These are phyloP conservation scores for Cyanoramphus novaezelandiae DNA, from an alignment of 2,113 vertebrate species.

Conservation along the genomic window DNA sequence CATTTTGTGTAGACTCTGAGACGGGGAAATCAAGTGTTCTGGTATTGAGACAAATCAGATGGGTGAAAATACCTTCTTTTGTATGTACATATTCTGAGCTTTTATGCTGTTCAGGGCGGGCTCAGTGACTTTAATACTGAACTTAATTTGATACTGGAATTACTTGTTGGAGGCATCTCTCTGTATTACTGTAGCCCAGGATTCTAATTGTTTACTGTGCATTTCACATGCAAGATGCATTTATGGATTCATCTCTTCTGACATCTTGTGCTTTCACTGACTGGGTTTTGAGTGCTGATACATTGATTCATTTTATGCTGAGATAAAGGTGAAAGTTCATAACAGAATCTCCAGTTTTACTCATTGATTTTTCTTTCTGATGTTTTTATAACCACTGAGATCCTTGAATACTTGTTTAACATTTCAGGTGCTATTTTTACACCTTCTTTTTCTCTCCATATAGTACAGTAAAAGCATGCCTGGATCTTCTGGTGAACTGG, in stretches of 20 bases:
- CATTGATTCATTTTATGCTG: background rate
- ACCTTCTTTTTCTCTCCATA: background rate
- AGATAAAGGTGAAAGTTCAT: background rate
- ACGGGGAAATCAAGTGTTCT: background rate
- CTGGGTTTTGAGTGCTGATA: background rate
- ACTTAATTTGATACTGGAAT: background rate
- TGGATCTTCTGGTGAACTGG: slow-evolving; percentile 91
- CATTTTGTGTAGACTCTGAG: background rate
- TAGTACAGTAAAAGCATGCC: slow-evolving; percentile 91
- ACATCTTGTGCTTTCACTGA: background rate
- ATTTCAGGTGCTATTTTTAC: background rate
- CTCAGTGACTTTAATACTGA: background rate
- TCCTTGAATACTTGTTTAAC: background rate
- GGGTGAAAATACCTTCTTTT: background rate
- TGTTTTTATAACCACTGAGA: background rate
- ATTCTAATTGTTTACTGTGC: background rate
- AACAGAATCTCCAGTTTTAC: background rate
- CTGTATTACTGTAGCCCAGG: background rate
- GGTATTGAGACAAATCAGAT: background rate
- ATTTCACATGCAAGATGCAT: rapidly evolving
- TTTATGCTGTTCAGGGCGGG: background rate
- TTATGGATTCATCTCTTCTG: background rate
- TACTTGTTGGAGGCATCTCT: background rate
- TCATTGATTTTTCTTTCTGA: background rate
- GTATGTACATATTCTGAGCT: background rate